These are phyloP conservation scores for Pelodytes ibericus DNA, from an alignment of 2,797 vertebrate genomes.

Conservation along the genomic window DNA sequence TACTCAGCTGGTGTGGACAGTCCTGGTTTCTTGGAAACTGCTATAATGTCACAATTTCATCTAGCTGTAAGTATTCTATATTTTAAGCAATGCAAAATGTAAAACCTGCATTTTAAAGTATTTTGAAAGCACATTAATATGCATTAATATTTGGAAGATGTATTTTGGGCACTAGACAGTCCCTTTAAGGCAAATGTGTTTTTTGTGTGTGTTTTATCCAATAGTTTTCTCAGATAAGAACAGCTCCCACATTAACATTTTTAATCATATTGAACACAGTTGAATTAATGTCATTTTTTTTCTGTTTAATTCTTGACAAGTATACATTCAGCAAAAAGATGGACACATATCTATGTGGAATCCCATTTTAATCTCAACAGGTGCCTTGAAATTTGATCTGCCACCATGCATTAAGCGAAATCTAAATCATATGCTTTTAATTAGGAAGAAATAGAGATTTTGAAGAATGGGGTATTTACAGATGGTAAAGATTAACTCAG, in stretches of 20 bases:
- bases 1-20: too few relatives aligned
- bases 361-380: constrained; percentile 50
- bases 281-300: constrained; percentile 13
- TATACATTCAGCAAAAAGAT: constrained; percentile 2
- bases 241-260: constrained; percentile 4
- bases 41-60: too few relatives aligned
- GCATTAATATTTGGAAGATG: too few relatives aligned
- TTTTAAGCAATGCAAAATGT: too few relatives aligned
- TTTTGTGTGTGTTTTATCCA: background rate
- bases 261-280: constrained; percentile 15
- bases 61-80: too few relatives aligned
- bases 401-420: constrained; percentile 29
- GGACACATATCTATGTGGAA: constrained; percentile 20
- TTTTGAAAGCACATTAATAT: too few relatives aligned
- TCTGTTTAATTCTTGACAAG: background rate
- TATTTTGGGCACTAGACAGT: too few relatives aligned
- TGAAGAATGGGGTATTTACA: background rate
- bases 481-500: background rate
- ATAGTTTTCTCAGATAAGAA: constrained; percentile 10
- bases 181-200: background rate
- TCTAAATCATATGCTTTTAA: constrained; percentile 36
- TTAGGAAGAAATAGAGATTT: constrained; percentile 12
- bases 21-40: too few relatives aligned
- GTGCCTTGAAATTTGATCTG: constrained; percentile 43
- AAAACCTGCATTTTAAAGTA: too few relatives aligned